Percentiles rank a stretch among this genome's conserved stretches.
Evolutionary conservation across 2,888 invertebrate genomes (phyloP).

Genomic region (Drosophila anceps): DNA sequence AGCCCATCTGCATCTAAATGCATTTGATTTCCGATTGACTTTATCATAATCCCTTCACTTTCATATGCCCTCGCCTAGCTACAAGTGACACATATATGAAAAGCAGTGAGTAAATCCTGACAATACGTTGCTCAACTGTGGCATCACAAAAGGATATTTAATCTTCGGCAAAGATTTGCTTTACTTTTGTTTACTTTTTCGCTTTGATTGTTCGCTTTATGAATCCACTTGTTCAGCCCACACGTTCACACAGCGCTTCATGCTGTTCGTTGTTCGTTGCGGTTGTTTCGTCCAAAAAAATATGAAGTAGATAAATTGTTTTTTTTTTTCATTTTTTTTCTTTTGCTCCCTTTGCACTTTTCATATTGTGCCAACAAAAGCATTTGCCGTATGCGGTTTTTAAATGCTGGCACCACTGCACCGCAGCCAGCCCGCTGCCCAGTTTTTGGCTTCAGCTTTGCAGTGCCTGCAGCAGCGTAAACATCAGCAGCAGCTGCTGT

Average conservation of each 20-base stretch:
- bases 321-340: conserved; percentile 36
- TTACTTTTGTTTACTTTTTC: background rate
- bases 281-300: conserved; percentile 39
- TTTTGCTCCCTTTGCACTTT: conserved; percentile 23
- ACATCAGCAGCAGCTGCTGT: conserved; percentile 29
- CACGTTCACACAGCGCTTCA: background rate
- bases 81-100: background rate
- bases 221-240: background rate
- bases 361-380: conserved; percentile 52
- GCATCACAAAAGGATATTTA: conserved; percentile 6
- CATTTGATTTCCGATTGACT: background rate
- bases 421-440: background rate
- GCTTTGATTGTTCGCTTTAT: conserved; percentile 19
- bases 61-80: background rate
- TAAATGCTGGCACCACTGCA: conserved; percentile 24
- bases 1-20: too few relatives aligned
- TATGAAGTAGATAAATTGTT: conserved; percentile 70
- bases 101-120: too few relatives aligned
- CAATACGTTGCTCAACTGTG: background rate
- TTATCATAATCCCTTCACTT: background rate
- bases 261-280: conserved; percentile 29
- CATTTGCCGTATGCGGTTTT: conserved; percentile 55
- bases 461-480: conserved; percentile 22
- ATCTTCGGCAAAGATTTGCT: conserved; percentile 13
- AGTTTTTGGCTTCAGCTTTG: conserved; percentile 23